Evolutionary conservation across 2,797 vertebrate genomes (phyloP), one percentile per base, ranked within the genome.

Genomic region (Artibeus jamaicensis): DNA sequence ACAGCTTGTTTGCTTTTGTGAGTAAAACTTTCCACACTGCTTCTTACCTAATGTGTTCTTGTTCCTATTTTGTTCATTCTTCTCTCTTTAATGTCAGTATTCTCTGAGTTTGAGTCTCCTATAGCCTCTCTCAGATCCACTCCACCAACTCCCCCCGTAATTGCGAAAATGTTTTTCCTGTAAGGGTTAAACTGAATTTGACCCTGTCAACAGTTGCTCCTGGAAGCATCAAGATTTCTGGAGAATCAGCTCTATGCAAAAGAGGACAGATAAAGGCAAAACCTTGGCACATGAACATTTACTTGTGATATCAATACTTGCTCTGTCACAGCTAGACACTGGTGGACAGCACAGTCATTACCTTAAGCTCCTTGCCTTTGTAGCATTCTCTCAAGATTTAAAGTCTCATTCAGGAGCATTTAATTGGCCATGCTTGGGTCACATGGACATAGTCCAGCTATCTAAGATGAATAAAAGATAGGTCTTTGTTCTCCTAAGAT

Each of bases 351-450:
- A 16, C 5, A 42, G 14, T 79, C 46, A 39, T n/a, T 34, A 1
- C 55, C 12, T 73, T 67, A 68, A 57, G 67, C 11, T 3, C n/a
- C 83, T 42, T 55, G 34, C 24, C 15, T 65, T 6, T 78, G n/a
- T 34, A 14, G 2, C 3, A 53, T 62, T 91, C 29, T 44, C 29
- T 48, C 22, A 71, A 77, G 29, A 39, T 57, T 12, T 46, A 39
- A 87, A 87, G 4, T 37, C 15, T 39, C 22, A 1, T 34, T 34
- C 15, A 48, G 34, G 2, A 46, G 5, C 21, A 24, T 24, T 32
- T 2, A 21, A 0, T 16, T 37, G 19, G 11, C 0, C 16, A 4
- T 53, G 29, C 3, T 11, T 48, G 5, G 48, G 48, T 82, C 39
- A 57, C 48, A 53, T 24, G 14, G 18, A 18, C 32, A 12, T 3